Evolutionary conservation across 2,113 vertebrate species (phyloP), one percentile per base, ranked within the genome.

Genomic region (Oxyruncus cristatus): DNA sequence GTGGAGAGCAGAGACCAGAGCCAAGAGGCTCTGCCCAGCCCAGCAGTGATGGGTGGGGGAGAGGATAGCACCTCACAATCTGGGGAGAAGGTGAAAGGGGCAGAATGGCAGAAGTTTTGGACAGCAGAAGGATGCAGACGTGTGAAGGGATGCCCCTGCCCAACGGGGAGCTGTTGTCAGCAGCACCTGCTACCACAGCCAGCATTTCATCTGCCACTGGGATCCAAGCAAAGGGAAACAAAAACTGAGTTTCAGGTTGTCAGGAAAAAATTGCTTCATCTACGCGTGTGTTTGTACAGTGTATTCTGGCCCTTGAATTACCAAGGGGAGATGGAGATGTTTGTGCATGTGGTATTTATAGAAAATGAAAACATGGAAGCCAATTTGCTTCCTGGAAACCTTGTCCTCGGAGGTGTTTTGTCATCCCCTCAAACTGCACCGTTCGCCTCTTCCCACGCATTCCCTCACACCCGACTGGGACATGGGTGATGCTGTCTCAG

Each of bases 11-110:
- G 0, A 0, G 44, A 15, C 2, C 13, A 26, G 49, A 47, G 32
- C 5, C 1, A 1, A n/a, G 39, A 41, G 11, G 46, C 39, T 77
- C 14, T 73, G 66, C 33, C 11, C 46, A 26, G 42, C 68, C 41
- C 16, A 61, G 39, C 35, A 56, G 65, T 0, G 7, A 26, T 5
- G 24, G 37, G 53, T 20, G 12, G 9, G 28, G 18, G 35, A 2
- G 11, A 17, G 44, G 41, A 35, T 2, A 8, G 30, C 13, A 30
- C 5, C 7, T 23, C 1, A 0, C 0, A 1, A 21, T 1, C 11
- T 11, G 27, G 30, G 52, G 16, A 82, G 22, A 42, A 53, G 37
- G 37, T 20, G 21, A 21, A 44, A 74, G 41, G 42, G 27, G 8
- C n/a, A 59, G 58, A 35, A 59, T 26, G 15, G 58, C 10, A 26